Evolutionary conservation across 2,888 invertebrate genomes (phyloP).

Genomic region (Pedicia rivosa): DNA sequence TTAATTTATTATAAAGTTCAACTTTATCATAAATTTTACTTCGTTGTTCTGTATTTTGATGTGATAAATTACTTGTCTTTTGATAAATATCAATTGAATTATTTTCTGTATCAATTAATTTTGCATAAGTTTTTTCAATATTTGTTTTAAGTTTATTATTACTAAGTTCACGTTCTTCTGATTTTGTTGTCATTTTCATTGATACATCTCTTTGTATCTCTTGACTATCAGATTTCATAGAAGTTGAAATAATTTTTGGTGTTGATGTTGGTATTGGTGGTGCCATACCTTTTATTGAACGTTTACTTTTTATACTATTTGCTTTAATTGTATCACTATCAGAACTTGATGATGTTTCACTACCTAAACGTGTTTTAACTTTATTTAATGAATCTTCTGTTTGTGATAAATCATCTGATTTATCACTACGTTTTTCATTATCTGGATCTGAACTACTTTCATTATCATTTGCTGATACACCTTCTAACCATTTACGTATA

Average conservation of each 20-base stretch:
- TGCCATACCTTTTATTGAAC: slow-evolving; percentile 17
- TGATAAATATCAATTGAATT: neutral
- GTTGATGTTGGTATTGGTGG: slow-evolving; percentile 21
- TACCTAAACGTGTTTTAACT: slow-evolving; percentile 9
- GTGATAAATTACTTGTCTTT: neutral
- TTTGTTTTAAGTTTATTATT: neutral
- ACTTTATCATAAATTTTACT: slow-evolving; percentile 6
- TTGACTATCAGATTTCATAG: slow-evolving; percentile 7
- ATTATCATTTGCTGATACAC: slow-evolving; percentile 35
- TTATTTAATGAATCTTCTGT: neutral
- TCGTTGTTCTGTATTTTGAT: slow-evolving; percentile 3
- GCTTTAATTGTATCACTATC: slow-evolving; percentile 12
- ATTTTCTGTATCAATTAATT: neutral
- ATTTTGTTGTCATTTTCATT: neutral
- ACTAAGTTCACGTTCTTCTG: neutral
- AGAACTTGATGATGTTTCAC: slow-evolving; percentile 29
- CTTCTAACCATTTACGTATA: slow-evolving; percentile 60
- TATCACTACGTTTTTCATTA: neutral
- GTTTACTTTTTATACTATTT: slow-evolving; percentile 8
- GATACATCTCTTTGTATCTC: too few relatives aligned
- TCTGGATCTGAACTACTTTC: slow-evolving; percentile 13
- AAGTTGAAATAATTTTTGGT: slow-evolving; percentile 15
- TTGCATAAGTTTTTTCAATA: neutral
- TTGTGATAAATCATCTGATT: neutral
- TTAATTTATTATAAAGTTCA: slow-evolving; percentile 5